Evolutionary conservation across 2,888 invertebrate genomes (phyloP), one percentile per base, ranked within the genome.

Genomic region (Synergus laeviventris): DNA sequence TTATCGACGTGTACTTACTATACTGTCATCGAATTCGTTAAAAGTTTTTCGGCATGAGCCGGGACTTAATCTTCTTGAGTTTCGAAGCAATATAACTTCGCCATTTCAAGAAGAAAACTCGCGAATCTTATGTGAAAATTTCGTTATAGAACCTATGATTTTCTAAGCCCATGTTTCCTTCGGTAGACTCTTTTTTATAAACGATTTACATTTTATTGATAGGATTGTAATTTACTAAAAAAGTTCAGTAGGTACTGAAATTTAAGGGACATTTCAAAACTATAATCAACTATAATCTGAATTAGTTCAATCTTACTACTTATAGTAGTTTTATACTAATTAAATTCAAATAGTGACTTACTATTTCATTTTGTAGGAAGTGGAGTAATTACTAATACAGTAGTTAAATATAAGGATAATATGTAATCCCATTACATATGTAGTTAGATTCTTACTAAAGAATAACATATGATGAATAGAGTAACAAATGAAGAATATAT

Each of bases 11-110:
- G 31, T 31, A 31, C 31, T 31, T 60, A 60, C 14, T 60, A 2
- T 64, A 2, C 39, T 21, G 64, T 64, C 42, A 21, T 39, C 21
- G 64, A 64, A 64, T 21, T 64, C 21, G 42, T 38, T 64, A 42
- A 21, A 64, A 64, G 39, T 64, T 64, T 42, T 42, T 14, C 12
- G 42, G 21, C 38, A 42, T n/a, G 18, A 14, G 42, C 39, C 0
- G 21, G 4, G 36, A 21, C 59, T 14, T 14, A 8, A 2, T 54
- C 0, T 16, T 62, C 9, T 38, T 62, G 36, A n/a, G 18, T 9
- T 11, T 8, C n/a, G 62, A 62, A 62, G 39, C 8, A 38, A n/a
- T 18, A 31, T 1, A 64, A 42, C 39, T 64, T 64, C 11, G 18
- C 12, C 21, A 39, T 38, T 64, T 21, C 12, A 21, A 21, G 12